Percentiles rank a stretch among this genome's conserved stretches.
These are phyloP conservation scores for Sebastes fasciatus DNA, from an alignment of 2,113 vertebrate genomes.

Conservation along the genomic window DNA sequence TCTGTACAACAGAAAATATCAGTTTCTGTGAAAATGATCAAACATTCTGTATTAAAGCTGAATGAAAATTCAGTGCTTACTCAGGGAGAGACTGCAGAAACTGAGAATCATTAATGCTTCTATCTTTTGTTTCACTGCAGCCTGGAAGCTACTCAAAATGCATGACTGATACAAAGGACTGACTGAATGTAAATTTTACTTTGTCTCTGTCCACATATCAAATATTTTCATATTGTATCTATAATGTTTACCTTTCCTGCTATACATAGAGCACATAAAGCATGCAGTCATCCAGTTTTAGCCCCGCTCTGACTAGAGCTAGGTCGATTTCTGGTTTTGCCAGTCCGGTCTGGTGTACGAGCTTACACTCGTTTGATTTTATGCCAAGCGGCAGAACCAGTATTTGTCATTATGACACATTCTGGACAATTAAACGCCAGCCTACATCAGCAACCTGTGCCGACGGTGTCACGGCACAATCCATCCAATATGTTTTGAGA, in stretches of 20 bases:
- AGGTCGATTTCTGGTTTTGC: neutral
- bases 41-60: neutral
- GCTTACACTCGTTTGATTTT: too few species aligned
- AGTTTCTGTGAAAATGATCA: conserved; percentile 35
- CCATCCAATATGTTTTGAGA: too few species aligned
- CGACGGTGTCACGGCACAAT: too few species aligned
- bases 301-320: neutral
- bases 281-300: neutral
- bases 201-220: conserved; percentile 8
- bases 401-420: too few species aligned
- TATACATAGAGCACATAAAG: neutral
- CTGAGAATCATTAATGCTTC: neutral
- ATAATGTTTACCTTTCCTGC: neutral
- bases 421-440: too few species aligned
- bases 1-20: conserved; percentile 22
- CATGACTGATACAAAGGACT: conserved; percentile 16
- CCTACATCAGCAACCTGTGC: too few species aligned
- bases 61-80: conserved; percentile 3
- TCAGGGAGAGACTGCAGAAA: conserved; percentile 19
- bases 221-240: conserved; percentile 24
- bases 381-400: too few species aligned
- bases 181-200: neutral
- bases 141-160: conserved; percentile 19
- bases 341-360: too few species aligned
- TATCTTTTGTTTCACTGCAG: conserved; percentile 4